Percentiles rank a stretch among this genome's conserved stretches.
Conservation (phyloP, 2,888 invertebrate genomes). For the Cynaeus angustus region DNA sequence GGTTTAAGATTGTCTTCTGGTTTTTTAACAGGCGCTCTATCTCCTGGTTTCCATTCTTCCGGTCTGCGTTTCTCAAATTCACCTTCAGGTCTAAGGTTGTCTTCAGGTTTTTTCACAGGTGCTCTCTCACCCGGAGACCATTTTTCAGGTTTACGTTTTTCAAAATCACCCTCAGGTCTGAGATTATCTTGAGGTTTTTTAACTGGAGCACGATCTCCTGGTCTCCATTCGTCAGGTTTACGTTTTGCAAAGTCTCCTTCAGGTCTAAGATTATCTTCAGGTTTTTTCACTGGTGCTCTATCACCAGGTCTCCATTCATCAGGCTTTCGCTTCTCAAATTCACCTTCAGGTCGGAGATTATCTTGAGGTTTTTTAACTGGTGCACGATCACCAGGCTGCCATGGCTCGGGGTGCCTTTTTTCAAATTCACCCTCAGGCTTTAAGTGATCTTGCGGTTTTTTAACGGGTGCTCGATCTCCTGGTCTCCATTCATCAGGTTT, state of each 20-base stretch:
- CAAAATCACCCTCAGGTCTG: conserved; percentile 73
- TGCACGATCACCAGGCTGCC: conserved; percentile 68
- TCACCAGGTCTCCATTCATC: conserved; percentile 74
- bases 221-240: conserved; percentile 70
- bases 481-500: conserved; percentile 57
- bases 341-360: conserved; percentile 75
- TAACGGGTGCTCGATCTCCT: conserved; percentile 69
- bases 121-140: conserved; percentile 71
- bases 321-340: conserved; percentile 71
- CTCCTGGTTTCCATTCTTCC: conserved; percentile 71
- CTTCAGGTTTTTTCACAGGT: conserved; percentile 72
- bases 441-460: conserved; percentile 70
- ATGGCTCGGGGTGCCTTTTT: conserved; percentile 64
- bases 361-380: conserved; percentile 72
- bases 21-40: conserved; percentile 68
- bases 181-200: conserved; percentile 71
- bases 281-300: conserved; percentile 73
- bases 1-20: conserved; percentile 71
- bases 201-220: conserved; percentile 70
- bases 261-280: conserved; percentile 77
- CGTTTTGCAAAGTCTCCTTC: conserved; percentile 77
- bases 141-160: conserved; percentile 63
- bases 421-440: conserved; percentile 72
- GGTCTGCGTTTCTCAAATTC: conserved; percentile 74
- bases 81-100: conserved; percentile 78